Conservation (phyloP, 2,113 vertebrate species). For the Dipodomys stephensi region DNA sequence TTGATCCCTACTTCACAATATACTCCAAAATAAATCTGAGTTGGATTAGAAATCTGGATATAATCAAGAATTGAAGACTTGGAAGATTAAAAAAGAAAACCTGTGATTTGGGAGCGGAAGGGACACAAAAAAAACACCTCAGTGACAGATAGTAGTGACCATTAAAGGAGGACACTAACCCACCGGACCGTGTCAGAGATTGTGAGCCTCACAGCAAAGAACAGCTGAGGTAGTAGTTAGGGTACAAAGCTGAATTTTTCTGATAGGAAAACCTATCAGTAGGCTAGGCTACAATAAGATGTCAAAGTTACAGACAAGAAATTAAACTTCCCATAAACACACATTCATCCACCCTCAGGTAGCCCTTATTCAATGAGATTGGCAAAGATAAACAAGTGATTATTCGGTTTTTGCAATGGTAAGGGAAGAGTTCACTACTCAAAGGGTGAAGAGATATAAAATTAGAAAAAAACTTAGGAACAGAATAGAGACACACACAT, state of each 20-base stretch:
- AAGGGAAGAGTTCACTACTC: not conserved
- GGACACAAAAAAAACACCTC: not conserved
- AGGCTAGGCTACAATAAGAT: not conserved
- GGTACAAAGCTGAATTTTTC: not conserved
- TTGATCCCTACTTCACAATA: not conserved
- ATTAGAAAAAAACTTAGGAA: not conserved
- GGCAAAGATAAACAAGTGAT: not conserved
- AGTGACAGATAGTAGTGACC: not conserved
- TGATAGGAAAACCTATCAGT: not conserved
- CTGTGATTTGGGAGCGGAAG: no score
- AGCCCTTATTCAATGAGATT: not conserved
- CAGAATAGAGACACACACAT: no score
- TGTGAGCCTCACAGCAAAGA: not conserved
- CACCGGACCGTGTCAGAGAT: not conserved
- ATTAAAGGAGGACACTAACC: fast-evolving
- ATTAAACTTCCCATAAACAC: not conserved
- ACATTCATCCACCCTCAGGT: not conserved
- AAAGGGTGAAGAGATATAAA: fast-evolving
- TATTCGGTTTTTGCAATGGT: not conserved
- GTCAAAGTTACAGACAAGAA: not conserved
- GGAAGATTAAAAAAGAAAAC: not conserved
- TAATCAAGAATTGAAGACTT: not conserved
- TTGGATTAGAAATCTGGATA: not conserved
- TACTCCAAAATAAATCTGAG: not conserved
- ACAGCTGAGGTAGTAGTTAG: not conserved